These are phyloP conservation scores for Stenchaetothrips biformis DNA, from an alignment of 2,888 invertebrate species.

Conservation along the genomic window DNA sequence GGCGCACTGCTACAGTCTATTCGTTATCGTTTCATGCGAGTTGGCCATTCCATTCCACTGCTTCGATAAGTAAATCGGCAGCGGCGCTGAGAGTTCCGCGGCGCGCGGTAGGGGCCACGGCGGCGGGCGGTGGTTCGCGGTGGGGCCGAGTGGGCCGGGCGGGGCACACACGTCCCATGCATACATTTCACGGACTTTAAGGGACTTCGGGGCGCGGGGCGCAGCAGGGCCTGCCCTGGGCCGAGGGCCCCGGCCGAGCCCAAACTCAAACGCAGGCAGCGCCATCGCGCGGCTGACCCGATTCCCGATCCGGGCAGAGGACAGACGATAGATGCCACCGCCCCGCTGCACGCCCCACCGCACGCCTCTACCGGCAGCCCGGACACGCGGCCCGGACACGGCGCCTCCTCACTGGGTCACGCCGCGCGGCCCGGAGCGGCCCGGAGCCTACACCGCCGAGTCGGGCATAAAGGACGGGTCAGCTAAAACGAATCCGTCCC, in stretches of 20 bases:
- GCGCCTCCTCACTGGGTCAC: background rate
- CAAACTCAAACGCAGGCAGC: too few relatives aligned
- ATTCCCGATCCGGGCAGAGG: too few relatives aligned
- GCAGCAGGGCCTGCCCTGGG: background rate
- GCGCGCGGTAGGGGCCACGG: background rate
- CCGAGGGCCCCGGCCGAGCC: too few relatives aligned
- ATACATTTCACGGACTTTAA: background rate
- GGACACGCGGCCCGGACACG: background rate
- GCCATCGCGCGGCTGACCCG: too few relatives aligned
- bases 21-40: constrained; percentile 16
- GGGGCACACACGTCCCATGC: background rate
- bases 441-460: background rate
- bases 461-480: background rate
- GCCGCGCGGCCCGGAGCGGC: background rate
- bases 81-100: background rate
- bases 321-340: too few relatives aligned
- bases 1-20: background rate
- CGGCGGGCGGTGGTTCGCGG: background rate
- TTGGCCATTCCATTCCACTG: constrained; percentile 13
- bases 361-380: too few relatives aligned
- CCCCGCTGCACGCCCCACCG: too few relatives aligned
- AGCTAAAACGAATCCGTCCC: constrained; percentile 23
- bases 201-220: background rate
- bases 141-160: background rate
- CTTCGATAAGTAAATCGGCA: constrained; percentile 18